A percentile compares a stretch with the other conserved stretches of the same genome.
Conservation (phyloP, 2,888 invertebrate genomes). For the Cacoxenus indagator region DNA sequence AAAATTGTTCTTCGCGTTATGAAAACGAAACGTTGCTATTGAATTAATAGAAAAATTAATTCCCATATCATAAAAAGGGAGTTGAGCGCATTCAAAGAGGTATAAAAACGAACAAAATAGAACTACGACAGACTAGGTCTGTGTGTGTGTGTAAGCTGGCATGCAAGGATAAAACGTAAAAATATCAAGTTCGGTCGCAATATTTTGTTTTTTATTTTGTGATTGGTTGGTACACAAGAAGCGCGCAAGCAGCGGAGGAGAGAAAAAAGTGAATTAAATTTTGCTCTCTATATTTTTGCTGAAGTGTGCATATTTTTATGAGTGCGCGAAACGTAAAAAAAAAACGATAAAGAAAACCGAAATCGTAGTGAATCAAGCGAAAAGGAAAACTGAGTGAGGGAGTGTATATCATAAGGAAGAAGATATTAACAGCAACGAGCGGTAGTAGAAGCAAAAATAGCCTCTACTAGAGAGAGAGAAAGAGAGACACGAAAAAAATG, state of each 20-base stretch:
- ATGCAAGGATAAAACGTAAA: slow-evolving; percentile 28
- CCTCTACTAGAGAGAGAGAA: slow-evolving; percentile 29
- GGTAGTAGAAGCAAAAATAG: slow-evolving; percentile 45
- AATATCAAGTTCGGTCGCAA: slow-evolving; percentile 39
- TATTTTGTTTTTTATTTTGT: no score
- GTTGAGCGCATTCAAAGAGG: slow-evolving; percentile 12
- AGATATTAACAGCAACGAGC: no score
- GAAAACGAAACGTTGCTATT: slow-evolving; percentile 52
- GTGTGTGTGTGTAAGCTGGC: slow-evolving; percentile 42
- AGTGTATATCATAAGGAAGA: no score
- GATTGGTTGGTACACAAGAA: no score
- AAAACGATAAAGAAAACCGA: slow-evolving; percentile 32
- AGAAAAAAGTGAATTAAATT: slow-evolving; percentile 41
- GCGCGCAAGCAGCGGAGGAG: neutral
- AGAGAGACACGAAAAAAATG: no score
- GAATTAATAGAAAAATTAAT: slow-evolving; percentile 37
- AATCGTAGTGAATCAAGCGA: slow-evolving; percentile 11
- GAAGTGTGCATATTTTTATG: slow-evolving; percentile 33
- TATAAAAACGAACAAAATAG: slow-evolving; percentile 14
- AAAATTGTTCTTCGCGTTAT: slow-evolving; percentile 48
- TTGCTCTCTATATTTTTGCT: slow-evolving; percentile 47
- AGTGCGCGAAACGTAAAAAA: slow-evolving; percentile 44
- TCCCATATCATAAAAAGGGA: slow-evolving; percentile 35
- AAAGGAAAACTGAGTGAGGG: neutral
- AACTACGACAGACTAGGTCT: slow-evolving; percentile 44